Evolutionary conservation across 2,888 invertebrate species (phyloP).

Genomic region (Drosophila macrospina): DNA sequence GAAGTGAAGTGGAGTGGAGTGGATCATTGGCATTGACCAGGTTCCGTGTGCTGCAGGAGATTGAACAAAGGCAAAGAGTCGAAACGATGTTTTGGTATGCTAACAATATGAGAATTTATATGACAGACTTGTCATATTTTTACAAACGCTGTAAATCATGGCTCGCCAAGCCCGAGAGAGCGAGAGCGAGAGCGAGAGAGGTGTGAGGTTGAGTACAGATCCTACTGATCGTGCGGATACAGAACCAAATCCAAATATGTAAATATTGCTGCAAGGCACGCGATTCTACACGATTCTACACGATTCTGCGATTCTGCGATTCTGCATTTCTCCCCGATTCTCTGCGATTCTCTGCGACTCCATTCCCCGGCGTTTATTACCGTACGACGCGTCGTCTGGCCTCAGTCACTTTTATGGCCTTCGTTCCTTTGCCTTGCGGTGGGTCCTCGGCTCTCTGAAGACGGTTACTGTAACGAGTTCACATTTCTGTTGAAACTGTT

Average conservation of each 20-base stretch:
- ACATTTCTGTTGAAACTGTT: constrained; percentile 25
- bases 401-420: constrained; percentile 59
- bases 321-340: constrained; percentile 9
- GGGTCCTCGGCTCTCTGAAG: constrained; percentile 50
- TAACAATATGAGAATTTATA: constrained; percentile 81
- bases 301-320: too few species aligned
- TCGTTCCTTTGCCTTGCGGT: constrained; percentile 66
- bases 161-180: constrained; percentile 31
- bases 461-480: neutral
- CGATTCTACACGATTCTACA: constrained; percentile 55
- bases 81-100: constrained; percentile 52
- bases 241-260: constrained; percentile 61
- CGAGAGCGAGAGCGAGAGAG: constrained; percentile 43
- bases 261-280: constrained; percentile 75
- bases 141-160: constrained; percentile 80
- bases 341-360: constrained; percentile 17
- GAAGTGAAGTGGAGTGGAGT: too few species aligned
- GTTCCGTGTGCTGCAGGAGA: constrained; percentile 23
- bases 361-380: constrained; percentile 44
- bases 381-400: constrained; percentile 44
- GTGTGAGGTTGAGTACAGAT: constrained; percentile 51
- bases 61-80: constrained; percentile 32
- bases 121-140: constrained; percentile 81
- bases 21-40: constrained; percentile 52
- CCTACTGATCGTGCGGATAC: constrained; percentile 8